Conservation (phyloP, 1,140 invertebrate species). For the Macrobrachium nipponense region DNA sequence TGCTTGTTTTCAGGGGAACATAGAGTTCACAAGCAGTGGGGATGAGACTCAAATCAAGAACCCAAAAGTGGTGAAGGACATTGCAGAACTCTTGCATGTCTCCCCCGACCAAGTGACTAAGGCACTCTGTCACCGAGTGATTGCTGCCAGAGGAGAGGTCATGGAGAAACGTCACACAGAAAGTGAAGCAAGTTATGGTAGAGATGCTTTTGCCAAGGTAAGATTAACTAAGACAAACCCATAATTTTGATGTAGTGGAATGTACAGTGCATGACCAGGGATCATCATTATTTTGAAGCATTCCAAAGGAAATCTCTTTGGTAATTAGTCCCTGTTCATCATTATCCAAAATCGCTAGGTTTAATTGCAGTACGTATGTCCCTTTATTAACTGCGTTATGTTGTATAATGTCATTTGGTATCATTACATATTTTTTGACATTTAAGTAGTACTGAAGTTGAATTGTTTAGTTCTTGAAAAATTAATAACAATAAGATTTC, state of each 20-base stretch:
- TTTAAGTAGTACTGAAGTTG: too few relatives aligned
- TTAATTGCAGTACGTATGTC: too few relatives aligned
- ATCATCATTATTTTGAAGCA: too few relatives aligned
- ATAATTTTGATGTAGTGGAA: not conserved
- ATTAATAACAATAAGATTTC: too few relatives aligned
- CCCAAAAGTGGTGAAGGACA: slow-evolving; percentile 73
- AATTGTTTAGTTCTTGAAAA: too few relatives aligned
- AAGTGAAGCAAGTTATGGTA: slow-evolving; percentile 87
- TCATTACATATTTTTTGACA: too few relatives aligned
- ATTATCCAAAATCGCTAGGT: too few relatives aligned
- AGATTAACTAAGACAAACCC: slow-evolving; percentile 35
- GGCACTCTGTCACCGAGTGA: slow-evolving; percentile 86
- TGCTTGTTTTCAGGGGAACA: slow-evolving; percentile 75
- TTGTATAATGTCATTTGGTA: too few relatives aligned
- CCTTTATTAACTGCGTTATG: too few relatives aligned
- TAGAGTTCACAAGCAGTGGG: slow-evolving; percentile 77
- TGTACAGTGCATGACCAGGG: too few relatives aligned
- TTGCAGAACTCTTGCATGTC: slow-evolving; percentile 81
- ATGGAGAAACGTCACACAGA: slow-evolving; percentile 92
- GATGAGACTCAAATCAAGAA: slow-evolving; percentile 77
- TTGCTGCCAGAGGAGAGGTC: slow-evolving; percentile 93
- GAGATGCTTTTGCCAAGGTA: slow-evolving; percentile 92
- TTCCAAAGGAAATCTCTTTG: too few relatives aligned
- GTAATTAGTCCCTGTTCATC: too few relatives aligned
- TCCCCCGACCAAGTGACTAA: slow-evolving; percentile 78